Conservation (phyloP, 2,888 invertebrate species). For the Synergus umbraculus region DNA sequence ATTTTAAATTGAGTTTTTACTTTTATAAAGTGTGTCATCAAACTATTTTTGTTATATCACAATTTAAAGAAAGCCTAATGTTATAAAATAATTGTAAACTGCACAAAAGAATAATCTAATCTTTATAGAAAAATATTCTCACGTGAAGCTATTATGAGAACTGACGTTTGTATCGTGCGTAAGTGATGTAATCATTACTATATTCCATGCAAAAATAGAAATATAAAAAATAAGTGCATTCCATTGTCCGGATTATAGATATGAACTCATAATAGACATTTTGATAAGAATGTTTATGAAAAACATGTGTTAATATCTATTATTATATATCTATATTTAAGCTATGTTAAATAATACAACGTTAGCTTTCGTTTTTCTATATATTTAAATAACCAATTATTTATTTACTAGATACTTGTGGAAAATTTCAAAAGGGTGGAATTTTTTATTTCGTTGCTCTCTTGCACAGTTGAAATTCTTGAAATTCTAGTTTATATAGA, state of each 20-base stretch:
- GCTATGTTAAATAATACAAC: no score
- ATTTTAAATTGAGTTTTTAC: not conserved
- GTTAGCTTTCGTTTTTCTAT: no score
- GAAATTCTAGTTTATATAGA: not conserved
- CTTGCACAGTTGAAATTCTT: not conserved
- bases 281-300: not conserved
- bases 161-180: not conserved
- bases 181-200: slow-evolving; percentile 7
- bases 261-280: not conserved
- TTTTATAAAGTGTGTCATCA: not conserved
- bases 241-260: not conserved
- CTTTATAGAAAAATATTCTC: slow-evolving; percentile 13
- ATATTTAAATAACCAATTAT: no score
- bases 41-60: not conserved
- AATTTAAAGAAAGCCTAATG: not conserved
- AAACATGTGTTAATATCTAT: not conserved
- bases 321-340: no score
- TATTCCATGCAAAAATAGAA: not conserved
- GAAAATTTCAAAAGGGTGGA: not conserved
- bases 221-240: not conserved
- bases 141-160: slow-evolving; percentile 6
- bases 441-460: not conserved
- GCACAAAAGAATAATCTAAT: slow-evolving; percentile 2
- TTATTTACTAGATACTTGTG: no score
- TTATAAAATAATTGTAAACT: slow-evolving; percentile 10